These are phyloP conservation scores for Drosophila yooni DNA, from an alignment of 2,888 invertebrate genomes.

Conservation along the genomic window DNA sequence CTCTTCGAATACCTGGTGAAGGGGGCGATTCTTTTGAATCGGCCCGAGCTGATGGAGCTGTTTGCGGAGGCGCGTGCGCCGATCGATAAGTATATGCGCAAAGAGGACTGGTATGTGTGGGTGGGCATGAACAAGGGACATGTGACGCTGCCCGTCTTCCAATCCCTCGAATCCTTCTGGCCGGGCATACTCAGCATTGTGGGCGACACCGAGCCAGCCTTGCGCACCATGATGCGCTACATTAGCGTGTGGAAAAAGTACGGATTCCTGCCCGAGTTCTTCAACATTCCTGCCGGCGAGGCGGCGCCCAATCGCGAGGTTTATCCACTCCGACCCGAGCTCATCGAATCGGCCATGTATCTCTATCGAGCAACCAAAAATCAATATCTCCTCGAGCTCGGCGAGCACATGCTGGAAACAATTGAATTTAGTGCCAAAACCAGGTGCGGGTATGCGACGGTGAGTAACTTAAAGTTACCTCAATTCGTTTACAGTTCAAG, in stretches of 20 bases:
- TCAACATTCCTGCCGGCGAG: slow-evolving; percentile 95
- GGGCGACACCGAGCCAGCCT: slow-evolving; percentile 95
- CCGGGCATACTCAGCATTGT: slow-evolving; percentile 96
- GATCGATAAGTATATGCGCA: slow-evolving; percentile 94
- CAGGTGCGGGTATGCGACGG: slow-evolving; percentile 98
- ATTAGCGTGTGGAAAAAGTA: slow-evolving; percentile 98
- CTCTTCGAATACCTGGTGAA: slow-evolving; percentile 99
- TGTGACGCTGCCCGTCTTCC: slow-evolving; percentile 98
- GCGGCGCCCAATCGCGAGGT: slow-evolving; percentile 93
- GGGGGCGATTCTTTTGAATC: slow-evolving; percentile 95
- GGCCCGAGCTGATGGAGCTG: slow-evolving; percentile 95
- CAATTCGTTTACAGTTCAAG: not conserved
- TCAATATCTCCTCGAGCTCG: slow-evolving; percentile 95
- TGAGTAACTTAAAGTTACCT: slow-evolving; percentile 84
- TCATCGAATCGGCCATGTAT: slow-evolving; percentile 98
- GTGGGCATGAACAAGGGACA: slow-evolving; percentile 98
- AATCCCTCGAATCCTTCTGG: slow-evolving; percentile 99
- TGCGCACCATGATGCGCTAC: slow-evolving; percentile 97
- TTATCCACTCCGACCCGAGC: slow-evolving; percentile 97
- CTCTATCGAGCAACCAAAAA: slow-evolving; percentile 97
- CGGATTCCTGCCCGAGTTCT: slow-evolving; percentile 99
- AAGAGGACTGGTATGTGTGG: slow-evolving; percentile 99
- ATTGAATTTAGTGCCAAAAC: slow-evolving; percentile 97
- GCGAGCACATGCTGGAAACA: slow-evolving; percentile 96
- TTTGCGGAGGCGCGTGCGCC: slow-evolving; percentile 92